phyloP scores from a whole-genome alignment of 1,140 invertebrate species.

The Procambarus virginalis region DNA sequence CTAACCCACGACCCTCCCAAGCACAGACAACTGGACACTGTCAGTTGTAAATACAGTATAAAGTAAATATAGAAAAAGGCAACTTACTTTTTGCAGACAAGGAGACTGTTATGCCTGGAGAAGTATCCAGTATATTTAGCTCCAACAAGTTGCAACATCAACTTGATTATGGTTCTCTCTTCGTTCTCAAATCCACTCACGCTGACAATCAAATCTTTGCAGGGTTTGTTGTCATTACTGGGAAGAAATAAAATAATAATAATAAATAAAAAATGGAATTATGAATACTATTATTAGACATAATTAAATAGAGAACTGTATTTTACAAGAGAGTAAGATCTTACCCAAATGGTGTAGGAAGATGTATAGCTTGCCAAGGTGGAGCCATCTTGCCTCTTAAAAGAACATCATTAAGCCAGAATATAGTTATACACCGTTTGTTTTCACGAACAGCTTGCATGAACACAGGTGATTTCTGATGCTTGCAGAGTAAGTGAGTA shows the following conservation, averaged over 20 bases:
- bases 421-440: conserved; percentile 91
- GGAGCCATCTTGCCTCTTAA: conserved; percentile 87
- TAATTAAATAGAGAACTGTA: neutral
- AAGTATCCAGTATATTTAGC: conserved; percentile 84
- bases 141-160: conserved; percentile 89
- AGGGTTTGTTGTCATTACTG: conserved; percentile 77
- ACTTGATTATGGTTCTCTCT: conserved; percentile 85
- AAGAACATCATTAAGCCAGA: conserved; percentile 95
- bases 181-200: conserved; percentile 90
- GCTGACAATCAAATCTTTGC: conserved; percentile 81
- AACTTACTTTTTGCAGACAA: conserved; percentile 78
- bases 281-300: too few relatives aligned
- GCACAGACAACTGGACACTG: too few relatives aligned
- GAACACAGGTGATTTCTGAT: conserved; percentile 78
- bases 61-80: neutral
- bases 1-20: too few relatives aligned
- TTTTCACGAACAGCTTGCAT: conserved; percentile 83
- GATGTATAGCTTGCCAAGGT: conserved; percentile 93
- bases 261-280: neutral
- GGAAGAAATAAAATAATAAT: conserved; percentile 55
- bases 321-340: conserved; percentile 14
- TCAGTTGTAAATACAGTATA: too few relatives aligned
- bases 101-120: conserved; percentile 77
- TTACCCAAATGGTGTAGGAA: conserved; percentile 86
- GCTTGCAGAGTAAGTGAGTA: conserved; percentile 93